phyloP scores from a whole-genome alignment of 2,113 vertebrate species.

The Gymnogyps californianus region DNA sequence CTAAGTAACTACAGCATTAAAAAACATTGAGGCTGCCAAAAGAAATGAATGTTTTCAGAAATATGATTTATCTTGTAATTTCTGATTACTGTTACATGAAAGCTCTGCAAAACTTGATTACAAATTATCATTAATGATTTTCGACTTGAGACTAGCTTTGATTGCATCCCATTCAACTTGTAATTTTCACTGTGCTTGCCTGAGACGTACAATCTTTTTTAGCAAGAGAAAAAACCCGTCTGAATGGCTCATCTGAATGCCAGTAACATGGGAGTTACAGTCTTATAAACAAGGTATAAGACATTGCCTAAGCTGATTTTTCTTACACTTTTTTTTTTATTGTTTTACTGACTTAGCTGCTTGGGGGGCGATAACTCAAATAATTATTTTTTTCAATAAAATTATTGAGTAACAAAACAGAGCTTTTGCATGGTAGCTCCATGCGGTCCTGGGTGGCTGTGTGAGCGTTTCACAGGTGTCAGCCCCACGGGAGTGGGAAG shows the following conservation, averaged over 20 bases:
- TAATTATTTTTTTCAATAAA: not conserved
- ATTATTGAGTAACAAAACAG: not conserved
- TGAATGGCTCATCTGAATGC: not conserved
- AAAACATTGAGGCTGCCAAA: not conserved
- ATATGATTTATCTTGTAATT: not conserved
- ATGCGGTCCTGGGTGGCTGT: not conserved
- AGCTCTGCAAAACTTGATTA: not conserved
- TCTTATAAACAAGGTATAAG: not conserved
- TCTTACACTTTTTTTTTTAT: not conserved
- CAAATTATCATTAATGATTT: not conserved
- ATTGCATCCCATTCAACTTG: not conserved
- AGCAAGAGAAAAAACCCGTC: rapidly evolving
- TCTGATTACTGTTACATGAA: not conserved
- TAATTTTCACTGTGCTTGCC: not conserved
- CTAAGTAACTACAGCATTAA: not conserved
- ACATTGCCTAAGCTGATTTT: not conserved
- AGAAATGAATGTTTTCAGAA: not conserved
- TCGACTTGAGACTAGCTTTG: not conserved
- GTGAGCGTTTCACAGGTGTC: rapidly evolving
- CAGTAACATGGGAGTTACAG: not conserved
- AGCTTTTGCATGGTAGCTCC: not conserved
- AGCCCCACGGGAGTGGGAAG: not conserved
- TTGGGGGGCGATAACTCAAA: not conserved
- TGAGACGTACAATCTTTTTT: not conserved
- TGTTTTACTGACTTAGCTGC: not conserved